Base-by-base conservation (phyloP, 2,888 invertebrate species). In the Nomada hirtipes region DNA sequence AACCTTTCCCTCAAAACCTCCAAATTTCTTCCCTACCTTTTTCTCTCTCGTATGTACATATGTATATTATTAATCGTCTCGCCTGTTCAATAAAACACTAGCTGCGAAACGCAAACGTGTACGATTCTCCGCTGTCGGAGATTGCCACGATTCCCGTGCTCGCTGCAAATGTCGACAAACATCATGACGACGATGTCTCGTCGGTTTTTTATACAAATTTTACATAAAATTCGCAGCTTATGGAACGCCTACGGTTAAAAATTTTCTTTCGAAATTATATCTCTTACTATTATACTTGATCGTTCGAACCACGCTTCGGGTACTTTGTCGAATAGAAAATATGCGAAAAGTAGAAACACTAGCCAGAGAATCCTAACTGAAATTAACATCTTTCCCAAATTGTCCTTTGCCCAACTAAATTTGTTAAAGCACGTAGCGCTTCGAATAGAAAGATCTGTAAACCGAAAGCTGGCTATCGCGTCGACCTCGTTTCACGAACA, bases 21-120 rank as follows among this genome's bases (percentile, higher is more conserved):
- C 42, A 42, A 10, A 4, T 52, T 79, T 26, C 75, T 15, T 36
- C 55, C 36, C 74, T 73, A n/a, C 50, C 61, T 74, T 57, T 57
- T 64, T 50, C 67, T 55, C n/a, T 55, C 29, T 78, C 64, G 50
- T 89, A 89, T 89, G 82, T 90, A 90, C 89, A 90, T 89, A 90
- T 90, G 82, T 88, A 88, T 87, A 89, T 81, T 72, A 75, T 82
- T 76, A 76, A 71, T 65, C 70, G 61, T 70, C 55, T 65, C 75
- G 70, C 59, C 44, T 73, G 60, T 29, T 70, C 70, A 60, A 20
- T 63, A 73, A 61, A 63, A 67, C 47, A n/a, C 59, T 73, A 71
- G 36, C 68, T 76, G 69, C 71, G 60, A 53, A 79, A 79, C 69
- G 55, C 50, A 53, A 36, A 36, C 36, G 36, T 36, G 36, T 4